Conservation (phyloP, 1,140 invertebrate species). For the Ceratoteleas bidentatus region DNA sequence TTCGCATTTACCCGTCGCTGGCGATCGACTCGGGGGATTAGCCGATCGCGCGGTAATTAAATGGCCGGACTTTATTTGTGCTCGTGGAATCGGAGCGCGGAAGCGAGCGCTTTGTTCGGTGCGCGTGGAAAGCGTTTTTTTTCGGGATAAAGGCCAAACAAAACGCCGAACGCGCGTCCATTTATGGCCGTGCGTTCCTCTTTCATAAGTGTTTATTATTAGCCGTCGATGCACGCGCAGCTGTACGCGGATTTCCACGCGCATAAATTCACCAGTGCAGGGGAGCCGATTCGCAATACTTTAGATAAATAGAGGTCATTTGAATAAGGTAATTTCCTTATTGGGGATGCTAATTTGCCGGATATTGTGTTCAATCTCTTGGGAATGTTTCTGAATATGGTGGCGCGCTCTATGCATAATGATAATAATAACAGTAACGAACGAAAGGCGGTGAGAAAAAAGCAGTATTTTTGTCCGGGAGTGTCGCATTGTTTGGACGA, state of each 20-base stretch:
- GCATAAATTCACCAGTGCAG: conserved; percentile 25
- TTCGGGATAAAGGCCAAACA: conserved; percentile 12
- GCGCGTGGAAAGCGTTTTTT: conserved; percentile 3
- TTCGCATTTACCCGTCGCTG: too few species aligned
- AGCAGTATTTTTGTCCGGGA: too few species aligned
- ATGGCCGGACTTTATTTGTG: background rate
- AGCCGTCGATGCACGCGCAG: conserved; percentile 25
- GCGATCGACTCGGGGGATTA: too few species aligned
- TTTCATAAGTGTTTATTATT: conserved; percentile 40
- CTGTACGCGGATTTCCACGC: conserved; percentile 32
- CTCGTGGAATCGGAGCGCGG: background rate
- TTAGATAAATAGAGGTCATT: conserved; percentile 43
- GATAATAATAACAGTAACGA: too few species aligned
- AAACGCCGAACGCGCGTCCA: conserved; percentile 9
- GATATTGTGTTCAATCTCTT: conserved; percentile 40
- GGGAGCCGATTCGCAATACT: conserved; percentile 38
- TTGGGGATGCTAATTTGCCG: conserved; percentile 39
- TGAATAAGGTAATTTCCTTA: conserved; percentile 44
- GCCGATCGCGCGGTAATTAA: background rate
- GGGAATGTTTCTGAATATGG: conserved; percentile 33
- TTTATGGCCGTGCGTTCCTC: conserved; percentile 13
- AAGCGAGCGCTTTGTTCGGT: conserved; percentile 17
- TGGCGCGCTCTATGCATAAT: too few species aligned
- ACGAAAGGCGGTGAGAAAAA: too few species aligned
- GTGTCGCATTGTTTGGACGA: too few species aligned